These are phyloP conservation scores for Brachyistius frenatus DNA, from an alignment of 2,113 vertebrate species.

Conservation along the genomic window DNA sequence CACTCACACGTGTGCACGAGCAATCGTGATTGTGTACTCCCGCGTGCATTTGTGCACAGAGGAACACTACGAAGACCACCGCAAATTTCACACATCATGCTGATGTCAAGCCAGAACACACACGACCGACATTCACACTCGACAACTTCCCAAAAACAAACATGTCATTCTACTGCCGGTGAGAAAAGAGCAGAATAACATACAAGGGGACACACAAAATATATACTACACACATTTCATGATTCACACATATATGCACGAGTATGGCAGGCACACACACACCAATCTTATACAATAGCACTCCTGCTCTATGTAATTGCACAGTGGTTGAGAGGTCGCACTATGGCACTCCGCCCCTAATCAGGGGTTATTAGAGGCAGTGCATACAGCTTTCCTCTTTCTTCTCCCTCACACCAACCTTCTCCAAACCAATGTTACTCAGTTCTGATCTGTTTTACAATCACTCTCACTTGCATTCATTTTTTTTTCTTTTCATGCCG, in stretches of 20 bases:
- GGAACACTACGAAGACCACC: conserved; percentile 8
- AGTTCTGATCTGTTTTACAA: conserved; percentile 17
- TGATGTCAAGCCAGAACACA: conserved; percentile 49
- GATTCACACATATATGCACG: conserved; percentile 31
- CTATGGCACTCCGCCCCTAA: conserved; percentile 77
- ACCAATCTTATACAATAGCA: conserved; percentile 63
- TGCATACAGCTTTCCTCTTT: conserved; percentile 61
- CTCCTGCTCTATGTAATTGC: conserved; percentile 75
- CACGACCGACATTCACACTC: conserved; percentile 32
- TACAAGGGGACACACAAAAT: conserved; percentile 45
- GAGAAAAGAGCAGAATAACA: conserved; percentile 40
- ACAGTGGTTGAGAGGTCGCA: conserved; percentile 74
- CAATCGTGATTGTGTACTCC: neutral
- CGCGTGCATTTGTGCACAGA: neutral
- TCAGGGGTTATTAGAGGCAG: conserved; percentile 82
- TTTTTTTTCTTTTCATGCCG: conserved; percentile 11
- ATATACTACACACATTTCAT: conserved; percentile 17
- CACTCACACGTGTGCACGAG: no score
- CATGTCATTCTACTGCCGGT: conserved; percentile 40
- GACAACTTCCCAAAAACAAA: conserved; percentile 67
- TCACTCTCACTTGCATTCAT: conserved; percentile 33
- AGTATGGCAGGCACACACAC: conserved; percentile 36
- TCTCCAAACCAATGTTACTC: conserved; percentile 36
- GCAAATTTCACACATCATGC: conserved; percentile 29
- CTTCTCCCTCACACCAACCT: conserved; percentile 50